Evolutionary conservation across 2,888 invertebrate species (phyloP).

Genomic region (Troides oblongomaculatus): DNA sequence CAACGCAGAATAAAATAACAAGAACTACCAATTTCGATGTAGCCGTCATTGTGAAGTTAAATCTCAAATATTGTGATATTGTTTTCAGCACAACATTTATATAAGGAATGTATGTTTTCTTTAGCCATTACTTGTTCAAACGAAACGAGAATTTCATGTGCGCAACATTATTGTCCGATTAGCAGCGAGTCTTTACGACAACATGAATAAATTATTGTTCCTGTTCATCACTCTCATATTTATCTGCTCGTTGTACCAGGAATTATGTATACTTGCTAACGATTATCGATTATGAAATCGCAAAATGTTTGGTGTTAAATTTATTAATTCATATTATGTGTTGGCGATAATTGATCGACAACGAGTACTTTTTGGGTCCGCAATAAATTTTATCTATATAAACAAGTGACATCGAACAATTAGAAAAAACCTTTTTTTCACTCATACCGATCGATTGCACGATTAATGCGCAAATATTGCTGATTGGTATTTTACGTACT

Average conservation of each 20-base stretch:
- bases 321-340: too few species aligned
- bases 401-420: too few species aligned
- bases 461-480: too few species aligned
- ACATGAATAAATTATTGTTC: conserved; percentile 20
- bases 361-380: too few species aligned
- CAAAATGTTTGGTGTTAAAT: too few species aligned
- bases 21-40: conserved; percentile 45
- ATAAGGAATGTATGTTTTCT: conserved; percentile 37
- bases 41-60: conserved; percentile 45
- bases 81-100: conserved; percentile 31
- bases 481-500: too few species aligned
- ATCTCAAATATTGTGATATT: conserved; percentile 23
- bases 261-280: too few species aligned
- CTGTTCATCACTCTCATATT: conserved; percentile 20
- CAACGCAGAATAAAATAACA: conserved; percentile 44
- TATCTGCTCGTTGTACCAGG: background rate
- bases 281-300: too few species aligned
- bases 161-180: conserved; percentile 31
- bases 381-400: too few species aligned
- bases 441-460: too few species aligned
- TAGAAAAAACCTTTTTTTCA: too few species aligned
- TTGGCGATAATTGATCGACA: too few species aligned
- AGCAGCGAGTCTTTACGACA: conserved; percentile 27
- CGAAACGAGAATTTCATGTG: conserved; percentile 33
- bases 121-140: conserved; percentile 35